These are phyloP conservation scores for Agapostemon virescens DNA, from an alignment of 2,888 invertebrate genomes.

Conservation along the genomic window DNA sequence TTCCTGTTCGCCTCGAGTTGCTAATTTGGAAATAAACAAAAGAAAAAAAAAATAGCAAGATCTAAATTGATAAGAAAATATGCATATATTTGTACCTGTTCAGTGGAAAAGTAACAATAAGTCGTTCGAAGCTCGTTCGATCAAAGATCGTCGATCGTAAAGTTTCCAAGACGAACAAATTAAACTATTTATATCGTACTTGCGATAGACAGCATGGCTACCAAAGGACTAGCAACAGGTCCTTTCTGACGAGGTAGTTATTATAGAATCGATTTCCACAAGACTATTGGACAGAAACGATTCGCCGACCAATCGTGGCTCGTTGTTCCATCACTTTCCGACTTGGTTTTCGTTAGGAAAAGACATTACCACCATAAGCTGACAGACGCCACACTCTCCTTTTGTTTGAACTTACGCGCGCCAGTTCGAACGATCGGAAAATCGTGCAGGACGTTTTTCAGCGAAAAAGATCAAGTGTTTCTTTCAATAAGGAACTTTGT, in stretches of 20 bases:
- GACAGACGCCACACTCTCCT: neutral
- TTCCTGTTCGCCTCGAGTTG: neutral
- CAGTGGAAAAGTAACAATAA: neutral
- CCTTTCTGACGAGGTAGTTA: constrained; percentile 18
- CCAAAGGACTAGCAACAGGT: constrained; percentile 56
- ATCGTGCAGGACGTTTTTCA: neutral
- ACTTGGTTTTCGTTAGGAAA: constrained; percentile 22
- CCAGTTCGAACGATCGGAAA: constrained; percentile 19
- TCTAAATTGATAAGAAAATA: constrained; percentile 6
- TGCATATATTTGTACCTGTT: constrained; percentile 32
- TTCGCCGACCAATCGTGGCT: constrained; percentile 41
- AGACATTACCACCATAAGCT: neutral
- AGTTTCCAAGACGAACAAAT: constrained; percentile 14
- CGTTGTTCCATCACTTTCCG: neutral
- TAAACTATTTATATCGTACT: constrained; percentile 21
- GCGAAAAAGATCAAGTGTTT: neutral
- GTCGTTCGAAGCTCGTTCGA: neutral
- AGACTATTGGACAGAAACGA: constrained; percentile 43
- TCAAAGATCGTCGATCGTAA: constrained; percentile 12
- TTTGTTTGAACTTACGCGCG: constrained; percentile 44
- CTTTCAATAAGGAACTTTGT: neutral
- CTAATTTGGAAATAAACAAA: constrained; percentile 13
- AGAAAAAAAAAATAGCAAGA: constrained; percentile 18
- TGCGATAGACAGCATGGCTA: constrained; percentile 35
- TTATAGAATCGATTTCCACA: constrained; percentile 19